These are phyloP conservation scores for Netelia fuscicornis DNA, from an alignment of 2,888 invertebrate species.

Conservation along the genomic window DNA sequence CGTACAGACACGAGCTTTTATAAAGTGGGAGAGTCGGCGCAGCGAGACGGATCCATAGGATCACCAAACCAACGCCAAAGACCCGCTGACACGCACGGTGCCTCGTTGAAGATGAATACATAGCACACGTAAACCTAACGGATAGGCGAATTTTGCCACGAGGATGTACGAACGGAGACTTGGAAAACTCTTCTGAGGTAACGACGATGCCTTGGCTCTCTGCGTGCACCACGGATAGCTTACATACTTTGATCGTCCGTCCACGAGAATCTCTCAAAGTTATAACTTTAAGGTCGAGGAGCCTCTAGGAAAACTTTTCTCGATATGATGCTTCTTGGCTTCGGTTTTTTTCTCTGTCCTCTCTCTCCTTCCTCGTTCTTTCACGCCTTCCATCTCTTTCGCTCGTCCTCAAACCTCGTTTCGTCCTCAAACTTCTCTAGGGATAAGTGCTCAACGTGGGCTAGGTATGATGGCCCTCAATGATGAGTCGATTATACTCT, in stretches of 20 bases:
- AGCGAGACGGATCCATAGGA: slow-evolving; percentile 4
- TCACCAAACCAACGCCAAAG: slow-evolving; percentile 2
- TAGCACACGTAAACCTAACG: slow-evolving; percentile 26
- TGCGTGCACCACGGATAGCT: slow-evolving; percentile 65
- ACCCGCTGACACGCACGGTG: slow-evolving; percentile 7
- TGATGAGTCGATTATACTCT: slow-evolving; percentile 6
- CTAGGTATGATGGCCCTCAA: neutral
- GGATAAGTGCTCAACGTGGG: neutral
- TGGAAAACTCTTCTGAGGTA: slow-evolving; percentile 51
- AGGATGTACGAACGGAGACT: slow-evolving; percentile 17
- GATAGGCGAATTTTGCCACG: slow-evolving; percentile 38
- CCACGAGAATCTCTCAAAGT: slow-evolving; percentile 70
- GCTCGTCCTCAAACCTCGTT: slow-evolving; percentile 27
- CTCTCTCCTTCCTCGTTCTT: neutral
- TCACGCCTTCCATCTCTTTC: neutral
- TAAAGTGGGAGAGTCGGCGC: neutral
- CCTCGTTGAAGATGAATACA: slow-evolving; percentile 29
- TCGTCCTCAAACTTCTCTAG: slow-evolving; percentile 30
- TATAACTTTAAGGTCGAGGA: slow-evolving; percentile 60
- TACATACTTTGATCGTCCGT: slow-evolving; percentile 72
- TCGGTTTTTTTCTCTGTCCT: slow-evolving; percentile 28
- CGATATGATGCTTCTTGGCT: slow-evolving; percentile 29
- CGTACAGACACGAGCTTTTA: neutral
- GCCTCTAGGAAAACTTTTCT: slow-evolving; percentile 60
- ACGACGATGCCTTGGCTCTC: slow-evolving; percentile 16